Base-by-base conservation (phyloP, 2,888 invertebrate genomes). In the Cataglyphis albicans region DNA sequence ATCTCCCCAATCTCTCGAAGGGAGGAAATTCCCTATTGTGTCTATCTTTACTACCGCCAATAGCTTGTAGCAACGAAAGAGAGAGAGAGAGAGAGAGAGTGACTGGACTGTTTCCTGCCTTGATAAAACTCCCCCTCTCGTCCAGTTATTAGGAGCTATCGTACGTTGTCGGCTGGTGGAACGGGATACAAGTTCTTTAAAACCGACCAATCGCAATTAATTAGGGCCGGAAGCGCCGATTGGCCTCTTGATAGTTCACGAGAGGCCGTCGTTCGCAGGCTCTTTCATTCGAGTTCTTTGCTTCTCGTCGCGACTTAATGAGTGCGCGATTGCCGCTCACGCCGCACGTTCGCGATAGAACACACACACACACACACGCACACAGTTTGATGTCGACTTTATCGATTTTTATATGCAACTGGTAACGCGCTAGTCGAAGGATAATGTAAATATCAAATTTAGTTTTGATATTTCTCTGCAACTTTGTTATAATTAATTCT, bases 171-270 rank as follows among this genome's bases (percentile, higher is more conserved):
- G 70, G 64, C 41, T 57, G 78, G 57, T 72, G 70, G 81, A 85
- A 80, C 91, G 91, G 91, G 92, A 92, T 91, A 90, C 90, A 86
- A 86, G 90, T 92, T 92, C 90, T 91, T 89, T 88, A 90, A 91
- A 89, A 89, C 88, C 80, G 81, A 73, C 86, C 88, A 90, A 91
- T 89, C 89, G 89, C 91, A 90, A 90, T 93, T 93, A 93, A 93
- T 93, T 93, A 92, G 87, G 88, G 89, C 93, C 94, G 94, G 94
- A 94, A 91, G 93, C 87, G 87, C 87, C 91, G 93, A 93, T 93
- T 93, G 93, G 92, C 93, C 92, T 92, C 91, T 87, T 86, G 86
- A 82, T 86, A 87, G 87, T 90, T 89, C 82, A 82, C 65, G 88
- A 83, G 84, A 85, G 84, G 81, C 67, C 83, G 87, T 82, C 87